Evolutionary conservation across 1,140 invertebrate species (phyloP).

Genomic region (Trinorchestia longiramus): DNA sequence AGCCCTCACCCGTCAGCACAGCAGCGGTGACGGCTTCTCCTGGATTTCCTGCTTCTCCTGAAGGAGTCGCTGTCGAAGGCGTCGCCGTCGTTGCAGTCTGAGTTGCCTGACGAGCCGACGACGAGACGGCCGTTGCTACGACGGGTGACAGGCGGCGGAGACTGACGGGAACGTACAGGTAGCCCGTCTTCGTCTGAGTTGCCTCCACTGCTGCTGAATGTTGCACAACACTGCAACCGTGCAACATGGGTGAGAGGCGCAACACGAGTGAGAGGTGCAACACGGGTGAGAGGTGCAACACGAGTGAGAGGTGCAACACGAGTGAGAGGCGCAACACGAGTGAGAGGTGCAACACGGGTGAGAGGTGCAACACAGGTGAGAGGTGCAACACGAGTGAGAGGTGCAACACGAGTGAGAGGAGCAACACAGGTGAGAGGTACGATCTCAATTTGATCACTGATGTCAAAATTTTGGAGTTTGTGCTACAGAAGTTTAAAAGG

Average conservation of each 20-base stretch:
- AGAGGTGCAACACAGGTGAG: too few relatives aligned
- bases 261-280: too few relatives aligned
- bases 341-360: too few relatives aligned
- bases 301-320: too few relatives aligned
- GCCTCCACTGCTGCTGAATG: conserved; percentile 33
- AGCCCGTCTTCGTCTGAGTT: conserved; percentile 37
- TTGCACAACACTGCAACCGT: background rate
- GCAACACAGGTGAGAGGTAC: too few relatives aligned
- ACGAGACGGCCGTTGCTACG: background rate
- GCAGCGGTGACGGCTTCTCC: background rate
- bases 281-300: too few relatives aligned
- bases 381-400: too few relatives aligned
- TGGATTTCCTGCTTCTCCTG: background rate
- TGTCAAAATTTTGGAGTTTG: background rate
- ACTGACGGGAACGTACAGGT: background rate
- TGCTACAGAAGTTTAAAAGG: too few relatives aligned
- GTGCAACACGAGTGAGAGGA: too few relatives aligned
- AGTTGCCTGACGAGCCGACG: background rate
- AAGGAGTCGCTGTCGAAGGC: background rate
- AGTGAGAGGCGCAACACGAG: too few relatives aligned
- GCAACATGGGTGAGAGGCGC: background rate
- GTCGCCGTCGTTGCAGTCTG: background rate
- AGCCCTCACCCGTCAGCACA: conserved; percentile 15
- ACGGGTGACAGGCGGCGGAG: background rate
- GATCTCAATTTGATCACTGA: background rate